Conservation (phyloP, 1,140 invertebrate genomes). For the Carcinoscorpius rotundicauda region DNA sequence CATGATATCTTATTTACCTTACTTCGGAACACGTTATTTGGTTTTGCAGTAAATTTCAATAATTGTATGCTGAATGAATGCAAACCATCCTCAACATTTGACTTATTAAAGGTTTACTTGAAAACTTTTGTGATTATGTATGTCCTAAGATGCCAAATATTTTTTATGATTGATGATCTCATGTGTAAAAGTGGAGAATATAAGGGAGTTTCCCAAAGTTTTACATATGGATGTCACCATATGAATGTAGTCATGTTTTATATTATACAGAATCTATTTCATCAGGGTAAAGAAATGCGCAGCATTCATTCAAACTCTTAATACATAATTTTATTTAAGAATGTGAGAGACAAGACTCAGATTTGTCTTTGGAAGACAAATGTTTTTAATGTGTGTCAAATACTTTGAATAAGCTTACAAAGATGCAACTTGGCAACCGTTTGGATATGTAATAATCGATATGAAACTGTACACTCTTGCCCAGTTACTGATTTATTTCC, state of each 20-base stretch:
- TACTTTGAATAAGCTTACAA: constrained; percentile 32
- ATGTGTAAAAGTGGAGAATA: too few relatives aligned
- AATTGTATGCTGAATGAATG: too few relatives aligned
- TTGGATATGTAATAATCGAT: constrained; percentile 7
- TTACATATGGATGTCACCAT: constrained; percentile 33
- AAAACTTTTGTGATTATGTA: too few relatives aligned
- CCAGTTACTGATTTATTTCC: constrained; percentile 3
- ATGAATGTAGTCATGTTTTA: constrained; percentile 34
- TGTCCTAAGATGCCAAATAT: too few relatives aligned
- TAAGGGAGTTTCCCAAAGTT: constrained; percentile 6
- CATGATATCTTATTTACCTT: too few relatives aligned
- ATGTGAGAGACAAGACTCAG: constrained; percentile 32
- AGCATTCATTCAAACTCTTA: constrained; percentile 32
- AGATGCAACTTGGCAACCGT: constrained; percentile 1
- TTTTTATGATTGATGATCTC: too few relatives aligned
- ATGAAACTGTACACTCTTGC: background rate
- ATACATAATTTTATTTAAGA: constrained; percentile 34
- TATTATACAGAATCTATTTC: constrained; percentile 34
- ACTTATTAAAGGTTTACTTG: too few relatives aligned
- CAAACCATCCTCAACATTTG: too few relatives aligned
- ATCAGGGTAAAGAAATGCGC: constrained; percentile 30
- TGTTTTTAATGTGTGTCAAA: constrained; percentile 29
- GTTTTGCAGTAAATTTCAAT: too few relatives aligned
- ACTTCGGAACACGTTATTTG: too few relatives aligned
- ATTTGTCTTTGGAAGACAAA: constrained; percentile 29